phyloP scores from a whole-genome alignment of 2,888 invertebrate species.

The Leucozona laternaria region DNA sequence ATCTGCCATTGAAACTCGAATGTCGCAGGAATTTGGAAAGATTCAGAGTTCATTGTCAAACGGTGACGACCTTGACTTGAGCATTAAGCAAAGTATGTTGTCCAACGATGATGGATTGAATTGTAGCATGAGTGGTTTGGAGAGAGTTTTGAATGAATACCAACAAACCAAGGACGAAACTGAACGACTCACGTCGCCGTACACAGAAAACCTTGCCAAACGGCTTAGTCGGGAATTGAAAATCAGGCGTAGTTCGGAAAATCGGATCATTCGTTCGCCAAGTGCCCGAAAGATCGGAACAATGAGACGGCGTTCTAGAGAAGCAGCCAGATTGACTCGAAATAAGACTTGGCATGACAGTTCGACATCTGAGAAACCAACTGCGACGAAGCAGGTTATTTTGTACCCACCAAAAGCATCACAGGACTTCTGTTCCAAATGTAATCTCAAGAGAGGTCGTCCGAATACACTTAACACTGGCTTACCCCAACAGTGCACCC shows the following conservation, averaged over 20 bases:
- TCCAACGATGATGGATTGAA: conserved; percentile 21
- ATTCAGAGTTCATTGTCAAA: conserved; percentile 74
- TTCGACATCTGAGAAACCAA: conserved; percentile 57
- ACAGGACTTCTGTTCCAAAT: conserved; percentile 85
- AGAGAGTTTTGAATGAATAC: conserved; percentile 89
- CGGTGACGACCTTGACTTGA: conserved; percentile 51
- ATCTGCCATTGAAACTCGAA: conserved; percentile 88
- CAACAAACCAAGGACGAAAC: conserved; percentile 90
- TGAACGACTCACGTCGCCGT: conserved; percentile 81
- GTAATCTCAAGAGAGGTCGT: conserved; percentile 85
- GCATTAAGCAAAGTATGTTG: conserved; percentile 76
- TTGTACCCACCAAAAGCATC: conserved; percentile 41
- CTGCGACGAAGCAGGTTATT: conserved; percentile 23
- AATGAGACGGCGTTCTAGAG: conserved; percentile 89
- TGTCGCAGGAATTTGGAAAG: conserved; percentile 88
- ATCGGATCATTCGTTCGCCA: conserved; percentile 90
- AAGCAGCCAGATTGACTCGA: conserved; percentile 85
- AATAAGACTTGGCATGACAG: conserved; percentile 88
- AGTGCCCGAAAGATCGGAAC: conserved; percentile 92
- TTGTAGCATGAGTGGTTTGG: conserved; percentile 83
- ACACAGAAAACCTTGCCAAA: conserved; percentile 88
- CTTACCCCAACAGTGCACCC: conserved; percentile 77
- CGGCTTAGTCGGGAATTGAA: conserved; percentile 89
- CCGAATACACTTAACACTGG: conserved; percentile 84
- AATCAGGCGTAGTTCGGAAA: conserved; percentile 88